Percentiles rank a stretch among this genome's conserved stretches.
Evolutionary conservation across 2,888 invertebrate species (phyloP).

Genomic region (Cosmia trapezina): DNA sequence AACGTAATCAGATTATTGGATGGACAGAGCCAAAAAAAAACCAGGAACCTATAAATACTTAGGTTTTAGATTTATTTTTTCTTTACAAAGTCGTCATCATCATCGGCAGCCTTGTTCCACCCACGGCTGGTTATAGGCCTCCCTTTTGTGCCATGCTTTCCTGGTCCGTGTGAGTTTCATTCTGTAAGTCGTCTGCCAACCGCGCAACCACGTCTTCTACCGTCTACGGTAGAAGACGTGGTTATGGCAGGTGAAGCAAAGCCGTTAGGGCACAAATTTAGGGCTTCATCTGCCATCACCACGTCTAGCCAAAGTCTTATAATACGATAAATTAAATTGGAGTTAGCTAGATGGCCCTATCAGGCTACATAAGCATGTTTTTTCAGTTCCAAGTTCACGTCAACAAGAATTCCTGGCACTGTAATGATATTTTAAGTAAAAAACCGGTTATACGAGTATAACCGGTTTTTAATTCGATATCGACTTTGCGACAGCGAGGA

Average conservation of each 20-base stretch:
- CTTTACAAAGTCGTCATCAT: background rate
- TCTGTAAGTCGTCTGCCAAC: background rate
- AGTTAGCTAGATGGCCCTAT: conserved; percentile 3
- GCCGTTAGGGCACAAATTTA: too few relatives aligned
- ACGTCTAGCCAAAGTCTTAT: background rate
- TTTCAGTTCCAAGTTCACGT: conserved; percentile 36
- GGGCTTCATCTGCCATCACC: background rate
- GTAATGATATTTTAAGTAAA: conserved; percentile 31
- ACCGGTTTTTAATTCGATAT: conserved; percentile 52
- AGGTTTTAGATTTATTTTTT: background rate
- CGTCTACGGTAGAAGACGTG: background rate
- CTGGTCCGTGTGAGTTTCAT: too few relatives aligned
- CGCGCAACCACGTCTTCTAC: too few relatives aligned
- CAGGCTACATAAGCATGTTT: background rate
- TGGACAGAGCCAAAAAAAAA: background rate
- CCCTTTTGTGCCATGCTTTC: background rate
- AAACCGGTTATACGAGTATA: conserved; percentile 23
- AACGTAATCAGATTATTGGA: conserved; percentile 23
- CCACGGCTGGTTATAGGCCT: background rate
- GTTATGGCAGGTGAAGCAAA: too few relatives aligned
- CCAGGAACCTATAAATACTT: background rate
- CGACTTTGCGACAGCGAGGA: conserved; percentile 48
- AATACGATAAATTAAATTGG: background rate
- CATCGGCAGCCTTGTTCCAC: background rate
- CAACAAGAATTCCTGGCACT: conserved; percentile 14